Conservation (phyloP, 2,113 vertebrate species). For the Arenaria interpres region DNA sequence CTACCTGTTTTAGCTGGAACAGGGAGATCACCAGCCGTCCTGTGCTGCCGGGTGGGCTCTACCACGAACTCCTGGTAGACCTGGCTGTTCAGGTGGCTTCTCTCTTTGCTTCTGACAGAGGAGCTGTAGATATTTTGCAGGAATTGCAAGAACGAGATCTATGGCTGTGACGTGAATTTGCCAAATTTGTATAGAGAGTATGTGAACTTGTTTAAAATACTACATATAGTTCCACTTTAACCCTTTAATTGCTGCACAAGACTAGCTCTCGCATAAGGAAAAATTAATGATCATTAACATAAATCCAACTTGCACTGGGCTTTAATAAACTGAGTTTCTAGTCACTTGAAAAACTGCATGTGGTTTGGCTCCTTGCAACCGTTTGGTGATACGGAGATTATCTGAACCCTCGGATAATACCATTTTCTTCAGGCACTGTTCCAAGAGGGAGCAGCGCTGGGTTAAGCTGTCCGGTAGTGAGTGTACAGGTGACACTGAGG, state of each 20-base stretch:
- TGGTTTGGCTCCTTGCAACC: constrained; percentile 16
- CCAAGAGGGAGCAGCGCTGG: neutral
- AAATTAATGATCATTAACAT: neutral
- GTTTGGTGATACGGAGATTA: neutral
- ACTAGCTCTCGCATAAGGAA: neutral
- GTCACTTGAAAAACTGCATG: neutral
- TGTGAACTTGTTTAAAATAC: neutral
- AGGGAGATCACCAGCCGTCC: neutral
- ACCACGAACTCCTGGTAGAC: neutral
- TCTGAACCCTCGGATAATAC: neutral
- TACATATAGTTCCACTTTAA: neutral
- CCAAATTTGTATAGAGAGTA: constrained; percentile 20
- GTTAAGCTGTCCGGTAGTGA: neutral
- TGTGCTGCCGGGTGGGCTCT: neutral
- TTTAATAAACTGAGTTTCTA: constrained; percentile 3
- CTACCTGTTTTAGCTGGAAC: constrained; percentile 1
- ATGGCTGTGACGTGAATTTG: constrained; percentile 3
- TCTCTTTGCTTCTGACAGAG: neutral
- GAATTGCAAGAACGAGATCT: neutral
- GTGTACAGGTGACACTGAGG: neutral
- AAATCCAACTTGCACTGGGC: constrained; percentile 14
- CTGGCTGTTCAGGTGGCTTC: neutral
- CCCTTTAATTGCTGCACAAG: neutral
- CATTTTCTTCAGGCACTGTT: neutral
- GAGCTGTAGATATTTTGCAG: constrained; percentile 8